A percentile compares a stretch with the other conserved stretches of the same genome.
Evolutionary conservation across 2,113 vertebrate genomes (phyloP).

Genomic region (Alexandromys fortis): DNA sequence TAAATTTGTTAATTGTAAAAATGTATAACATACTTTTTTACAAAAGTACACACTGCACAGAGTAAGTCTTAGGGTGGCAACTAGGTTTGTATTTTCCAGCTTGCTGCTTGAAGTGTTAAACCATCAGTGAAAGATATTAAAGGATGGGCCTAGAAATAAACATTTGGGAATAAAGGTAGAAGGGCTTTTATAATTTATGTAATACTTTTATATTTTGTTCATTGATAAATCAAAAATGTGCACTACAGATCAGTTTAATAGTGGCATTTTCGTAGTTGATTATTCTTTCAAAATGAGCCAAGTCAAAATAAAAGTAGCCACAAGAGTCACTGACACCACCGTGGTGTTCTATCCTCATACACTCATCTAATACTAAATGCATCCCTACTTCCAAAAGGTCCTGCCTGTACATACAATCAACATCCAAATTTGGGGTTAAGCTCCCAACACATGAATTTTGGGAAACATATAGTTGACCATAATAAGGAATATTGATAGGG

Average conservation of each 20-base stretch:
- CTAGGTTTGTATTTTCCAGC: background rate
- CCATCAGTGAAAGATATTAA: background rate
- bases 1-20: background rate
- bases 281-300: background rate
- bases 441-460: background rate
- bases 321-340: background rate
- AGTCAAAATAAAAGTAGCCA: background rate
- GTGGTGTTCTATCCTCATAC: accelerated
- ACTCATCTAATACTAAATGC: background rate
- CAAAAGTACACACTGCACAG: background rate
- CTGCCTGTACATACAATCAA: background rate
- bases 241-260: background rate
- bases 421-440: background rate
- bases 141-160: background rate
- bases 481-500: background rate
- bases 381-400: no score
- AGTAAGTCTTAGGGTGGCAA: background rate
- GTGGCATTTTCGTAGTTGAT: background rate
- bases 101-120: background rate
- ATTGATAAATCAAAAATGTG: background rate
- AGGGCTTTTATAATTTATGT: background rate
- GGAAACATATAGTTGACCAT: background rate
- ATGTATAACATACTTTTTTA: background rate
- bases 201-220: background rate
- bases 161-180: background rate